Evolutionary conservation across 2,888 invertebrate species (phyloP).

Genomic region (Lithosia quadra): DNA sequence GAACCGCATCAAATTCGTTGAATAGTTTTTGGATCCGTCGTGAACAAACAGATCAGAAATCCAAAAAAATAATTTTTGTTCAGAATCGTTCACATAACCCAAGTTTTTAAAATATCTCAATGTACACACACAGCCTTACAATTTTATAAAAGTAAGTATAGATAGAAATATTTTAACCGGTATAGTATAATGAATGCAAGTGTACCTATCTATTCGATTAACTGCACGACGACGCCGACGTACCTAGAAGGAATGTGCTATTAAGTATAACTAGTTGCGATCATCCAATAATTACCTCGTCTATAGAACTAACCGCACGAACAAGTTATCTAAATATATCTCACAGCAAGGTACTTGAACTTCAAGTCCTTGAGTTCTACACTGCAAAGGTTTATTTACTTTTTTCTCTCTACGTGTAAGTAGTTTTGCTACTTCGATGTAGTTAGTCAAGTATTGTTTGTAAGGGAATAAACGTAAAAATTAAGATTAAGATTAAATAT

Average conservation of each 20-base stretch:
- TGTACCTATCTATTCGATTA: not conserved
- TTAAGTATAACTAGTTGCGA: not conserved
- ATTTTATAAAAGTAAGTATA: too few species aligned
- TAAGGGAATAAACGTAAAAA: not conserved
- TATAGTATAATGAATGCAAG: not conserved
- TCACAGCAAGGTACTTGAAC: slow-evolving; percentile 14
- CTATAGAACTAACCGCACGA: not conserved
- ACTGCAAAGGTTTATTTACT: not conserved
- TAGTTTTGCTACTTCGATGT: too few species aligned
- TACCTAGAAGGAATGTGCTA: not conserved
- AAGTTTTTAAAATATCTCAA: too few species aligned
- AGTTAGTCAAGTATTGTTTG: not conserved
- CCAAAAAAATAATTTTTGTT: too few species aligned
- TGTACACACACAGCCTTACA: too few species aligned
- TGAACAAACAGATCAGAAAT: too few species aligned
- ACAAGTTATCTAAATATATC: slow-evolving; percentile 24
- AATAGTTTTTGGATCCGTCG: too few species aligned
- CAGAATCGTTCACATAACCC: too few species aligned
- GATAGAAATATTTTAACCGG: not conserved
- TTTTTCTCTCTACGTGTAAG: not conserved
- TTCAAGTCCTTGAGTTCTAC: not conserved
- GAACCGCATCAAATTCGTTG: too few species aligned
- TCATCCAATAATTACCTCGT: not conserved
- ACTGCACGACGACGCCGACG: not conserved
- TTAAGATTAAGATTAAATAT: not conserved